A percentile compares a stretch with the other conserved stretches of the same genome.
phyloP scores from a whole-genome alignment of 2,888 invertebrate genomes.

The Trichopoda pennipes region DNA sequence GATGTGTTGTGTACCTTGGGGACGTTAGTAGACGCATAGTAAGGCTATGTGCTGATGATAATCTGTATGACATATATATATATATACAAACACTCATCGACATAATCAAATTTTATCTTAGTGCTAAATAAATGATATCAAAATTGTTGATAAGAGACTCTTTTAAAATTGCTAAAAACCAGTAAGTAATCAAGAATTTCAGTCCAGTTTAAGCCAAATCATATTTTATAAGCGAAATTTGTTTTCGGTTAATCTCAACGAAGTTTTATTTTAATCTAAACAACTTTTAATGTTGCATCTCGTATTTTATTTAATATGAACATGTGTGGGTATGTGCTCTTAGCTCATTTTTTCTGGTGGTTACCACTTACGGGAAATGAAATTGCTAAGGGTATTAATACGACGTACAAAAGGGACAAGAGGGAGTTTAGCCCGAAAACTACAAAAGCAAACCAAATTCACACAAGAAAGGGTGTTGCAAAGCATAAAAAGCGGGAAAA shows the following conservation, averaged over 20 bases:
- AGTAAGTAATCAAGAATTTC: too few species aligned
- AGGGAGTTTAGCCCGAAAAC: conserved; percentile 59
- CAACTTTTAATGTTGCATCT: conserved; percentile 1
- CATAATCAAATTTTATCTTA: too few species aligned
- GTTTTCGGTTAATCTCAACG: background rate
- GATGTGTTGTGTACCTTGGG: too few species aligned
- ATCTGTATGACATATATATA: too few species aligned
- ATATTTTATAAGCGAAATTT: too few species aligned
- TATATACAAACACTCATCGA: too few species aligned
- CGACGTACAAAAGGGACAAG: conserved; percentile 72
- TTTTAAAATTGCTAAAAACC: too few species aligned
- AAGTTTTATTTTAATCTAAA: background rate
- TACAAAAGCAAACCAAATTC: conserved; percentile 50
- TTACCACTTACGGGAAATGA: conserved; percentile 74
- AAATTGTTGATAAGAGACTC: too few species aligned
- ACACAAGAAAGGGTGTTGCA: conserved; percentile 60
- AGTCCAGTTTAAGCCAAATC: too few species aligned
- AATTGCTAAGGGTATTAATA: conserved; percentile 76
- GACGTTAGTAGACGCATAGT: too few species aligned
- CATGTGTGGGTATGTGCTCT: conserved; percentile 21
- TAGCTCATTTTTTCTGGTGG: conserved; percentile 39
- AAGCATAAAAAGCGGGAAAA: conserved; percentile 51
- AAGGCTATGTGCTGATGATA: too few species aligned
- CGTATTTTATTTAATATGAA: background rate
- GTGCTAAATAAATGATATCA: too few species aligned